Evolutionary conservation across 2,888 invertebrate genomes (phyloP).

Genomic region (Drosophila cognata): DNA sequence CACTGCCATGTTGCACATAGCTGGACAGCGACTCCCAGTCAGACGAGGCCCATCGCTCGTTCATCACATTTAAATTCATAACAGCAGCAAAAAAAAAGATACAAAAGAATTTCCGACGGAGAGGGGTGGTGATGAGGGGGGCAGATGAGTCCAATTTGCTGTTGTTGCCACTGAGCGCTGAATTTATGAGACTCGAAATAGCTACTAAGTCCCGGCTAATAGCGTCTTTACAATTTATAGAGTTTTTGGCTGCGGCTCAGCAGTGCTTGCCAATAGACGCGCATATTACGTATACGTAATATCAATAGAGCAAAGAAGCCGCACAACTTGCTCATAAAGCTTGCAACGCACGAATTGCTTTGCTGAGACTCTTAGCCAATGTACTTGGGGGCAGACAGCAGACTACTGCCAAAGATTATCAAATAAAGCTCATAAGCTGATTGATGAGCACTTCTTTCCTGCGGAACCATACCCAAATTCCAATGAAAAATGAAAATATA

Average conservation of each 20-base stretch:
- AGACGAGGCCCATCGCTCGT: conserved; percentile 37
- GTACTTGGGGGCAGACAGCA: not conserved
- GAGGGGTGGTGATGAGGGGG: not conserved
- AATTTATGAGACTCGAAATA: conserved; percentile 67
- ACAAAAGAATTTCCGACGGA: not conserved
- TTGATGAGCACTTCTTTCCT: not conserved
- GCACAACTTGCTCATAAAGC: conserved; percentile 14
- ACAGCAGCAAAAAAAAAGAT: conserved; percentile 30
- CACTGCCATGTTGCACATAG: conserved; percentile 3
- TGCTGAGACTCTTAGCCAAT: not conserved
- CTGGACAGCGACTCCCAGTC: conserved; percentile 33
- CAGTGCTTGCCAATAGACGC: conserved; percentile 55
- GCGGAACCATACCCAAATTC: not conserved
- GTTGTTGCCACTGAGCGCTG: conserved; percentile 42
- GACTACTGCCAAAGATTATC: not conserved
- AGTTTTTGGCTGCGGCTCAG: conserved; percentile 68
- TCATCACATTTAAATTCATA: conserved; percentile 78
- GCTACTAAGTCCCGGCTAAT: conserved; percentile 75
- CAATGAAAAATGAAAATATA: not conserved
- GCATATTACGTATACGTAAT: conserved; percentile 56
- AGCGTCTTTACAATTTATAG: conserved; percentile 79
- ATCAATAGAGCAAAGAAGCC: conserved; percentile 29
- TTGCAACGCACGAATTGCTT: conserved; percentile 19
- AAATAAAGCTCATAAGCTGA: conserved; percentile 6
- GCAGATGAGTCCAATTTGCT: conserved; percentile 40